Conservation (phyloP, 2,888 invertebrate species). For the Lepeophtheirus nordmannii region DNA sequence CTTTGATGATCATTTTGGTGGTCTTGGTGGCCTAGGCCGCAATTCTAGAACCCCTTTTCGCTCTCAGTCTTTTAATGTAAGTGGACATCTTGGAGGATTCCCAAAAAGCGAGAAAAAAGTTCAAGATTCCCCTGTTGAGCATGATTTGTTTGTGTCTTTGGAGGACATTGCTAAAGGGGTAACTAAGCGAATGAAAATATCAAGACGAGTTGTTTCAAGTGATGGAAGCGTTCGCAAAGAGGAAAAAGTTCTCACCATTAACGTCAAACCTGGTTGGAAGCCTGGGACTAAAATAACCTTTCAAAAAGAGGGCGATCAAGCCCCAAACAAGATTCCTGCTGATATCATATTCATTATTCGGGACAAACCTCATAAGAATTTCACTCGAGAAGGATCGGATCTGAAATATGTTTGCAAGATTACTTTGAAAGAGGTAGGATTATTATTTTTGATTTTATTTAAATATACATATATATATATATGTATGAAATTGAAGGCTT, state of each 20-base stretch:
- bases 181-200: constrained; percentile 67
- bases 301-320: constrained; percentile 60
- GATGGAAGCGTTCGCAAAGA: constrained; percentile 46
- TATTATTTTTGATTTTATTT: background rate
- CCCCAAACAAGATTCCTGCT: constrained; percentile 29
- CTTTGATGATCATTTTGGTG: constrained; percentile 28
- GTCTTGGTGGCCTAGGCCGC: constrained; percentile 26
- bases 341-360: constrained; percentile 31
- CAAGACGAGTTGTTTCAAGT: constrained; percentile 50
- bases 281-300: constrained; percentile 55
- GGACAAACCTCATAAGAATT: constrained; percentile 38
- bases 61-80: constrained; percentile 28
- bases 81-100: constrained; percentile 23
- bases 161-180: constrained; percentile 48
- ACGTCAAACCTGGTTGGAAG: constrained; percentile 56
- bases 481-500: too few relatives aligned
- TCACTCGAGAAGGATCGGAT: constrained; percentile 50
- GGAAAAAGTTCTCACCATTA: constrained; percentile 57
- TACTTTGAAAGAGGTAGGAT: constrained; percentile 45
- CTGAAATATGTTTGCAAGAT: constrained; percentile 47
- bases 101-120: constrained; percentile 39
- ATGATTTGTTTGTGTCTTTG: constrained; percentile 44
- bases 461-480: too few relatives aligned
- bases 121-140: constrained; percentile 45
- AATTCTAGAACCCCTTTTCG: constrained; percentile 27